A percentile compares a stretch with the other conserved stretches of the same genome.
Evolutionary conservation across 1,140 invertebrate species (phyloP).

Genomic region (Heliconius hermathena): DNA sequence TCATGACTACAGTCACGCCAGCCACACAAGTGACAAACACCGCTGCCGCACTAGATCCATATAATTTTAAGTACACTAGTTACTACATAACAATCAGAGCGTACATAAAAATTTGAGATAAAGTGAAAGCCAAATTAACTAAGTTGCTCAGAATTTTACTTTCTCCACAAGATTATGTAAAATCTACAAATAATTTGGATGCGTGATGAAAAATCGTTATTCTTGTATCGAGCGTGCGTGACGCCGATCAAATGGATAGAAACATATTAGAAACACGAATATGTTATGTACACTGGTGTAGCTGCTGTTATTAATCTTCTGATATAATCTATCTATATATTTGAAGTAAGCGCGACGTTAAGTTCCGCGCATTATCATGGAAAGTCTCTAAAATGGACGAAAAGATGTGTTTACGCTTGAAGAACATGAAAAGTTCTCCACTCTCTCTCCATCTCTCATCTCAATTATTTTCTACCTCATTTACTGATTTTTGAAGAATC

Average conservation of each 20-base stretch:
- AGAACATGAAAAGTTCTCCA: no score
- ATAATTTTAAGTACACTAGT: background rate
- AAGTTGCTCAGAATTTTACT: conserved; percentile 10
- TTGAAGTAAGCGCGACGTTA: no score
- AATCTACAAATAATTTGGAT: background rate
- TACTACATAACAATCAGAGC: conserved; percentile 18
- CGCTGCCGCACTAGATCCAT: background rate
- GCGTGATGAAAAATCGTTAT: conserved; percentile 16
- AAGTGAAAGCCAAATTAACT: conserved; percentile 6
- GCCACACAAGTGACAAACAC: no score
- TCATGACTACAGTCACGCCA: background rate
- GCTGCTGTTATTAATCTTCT: background rate
- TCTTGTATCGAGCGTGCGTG: conserved; percentile 16
- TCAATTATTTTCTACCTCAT: no score
- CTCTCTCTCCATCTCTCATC: no score
- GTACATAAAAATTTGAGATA: conserved; percentile 16
- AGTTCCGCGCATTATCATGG: no score
- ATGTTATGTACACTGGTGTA: background rate
- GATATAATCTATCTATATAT: background rate
- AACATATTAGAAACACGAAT: background rate
- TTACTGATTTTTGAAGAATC: no score
- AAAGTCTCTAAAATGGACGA: no score
- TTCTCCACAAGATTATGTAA: conserved; percentile 21
- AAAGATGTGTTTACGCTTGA: no score
- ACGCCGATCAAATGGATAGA: background rate